Conservation (phyloP, 2,888 invertebrate species). For the Erynnis tages region DNA sequence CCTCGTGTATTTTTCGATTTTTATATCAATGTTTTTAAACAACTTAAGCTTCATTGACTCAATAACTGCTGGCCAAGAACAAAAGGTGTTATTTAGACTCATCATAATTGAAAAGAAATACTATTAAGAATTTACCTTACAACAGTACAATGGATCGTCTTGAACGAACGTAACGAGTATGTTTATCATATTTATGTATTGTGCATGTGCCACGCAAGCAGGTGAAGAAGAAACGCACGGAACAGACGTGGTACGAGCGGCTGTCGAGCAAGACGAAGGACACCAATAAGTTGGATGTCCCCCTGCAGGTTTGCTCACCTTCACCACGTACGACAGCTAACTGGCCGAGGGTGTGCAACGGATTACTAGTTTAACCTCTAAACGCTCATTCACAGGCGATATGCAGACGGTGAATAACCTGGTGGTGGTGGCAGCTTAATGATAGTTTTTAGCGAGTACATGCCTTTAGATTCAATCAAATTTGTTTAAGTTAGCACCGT, state of each 20-base stretch:
- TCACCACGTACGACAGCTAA: slow-evolving; percentile 30
- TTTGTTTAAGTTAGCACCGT: too few relatives aligned
- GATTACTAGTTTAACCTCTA: slow-evolving; percentile 10
- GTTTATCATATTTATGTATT: neutral
- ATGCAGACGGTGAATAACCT: neutral
- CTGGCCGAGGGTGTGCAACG: slow-evolving; percentile 30
- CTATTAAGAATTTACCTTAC: too few relatives aligned
- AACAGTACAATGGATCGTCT: too few relatives aligned
- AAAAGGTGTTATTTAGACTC: too few relatives aligned
- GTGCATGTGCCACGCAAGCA: slow-evolving; percentile 37
- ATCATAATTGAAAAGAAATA: too few relatives aligned
- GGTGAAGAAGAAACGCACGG: slow-evolving; percentile 58
- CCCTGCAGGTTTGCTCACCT: slow-evolving; percentile 61
- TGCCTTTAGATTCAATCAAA: too few relatives aligned
- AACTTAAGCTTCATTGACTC: too few relatives aligned
- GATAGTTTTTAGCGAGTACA: neutral
- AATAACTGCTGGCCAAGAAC: too few relatives aligned
- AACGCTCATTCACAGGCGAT: too few relatives aligned
- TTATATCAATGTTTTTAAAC: too few relatives aligned
- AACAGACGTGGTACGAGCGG: slow-evolving; percentile 73
- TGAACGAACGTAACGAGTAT: too few relatives aligned
- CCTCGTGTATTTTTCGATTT: too few relatives aligned
- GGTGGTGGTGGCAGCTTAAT: slow-evolving; percentile 23
- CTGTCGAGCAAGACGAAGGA: slow-evolving; percentile 56
- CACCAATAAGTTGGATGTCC: slow-evolving; percentile 54